Evolutionary conservation across 2,797 vertebrate species (phyloP), one percentile per base, ranked within the genome.

Genomic region (Cyprinodon diabolis): DNA sequence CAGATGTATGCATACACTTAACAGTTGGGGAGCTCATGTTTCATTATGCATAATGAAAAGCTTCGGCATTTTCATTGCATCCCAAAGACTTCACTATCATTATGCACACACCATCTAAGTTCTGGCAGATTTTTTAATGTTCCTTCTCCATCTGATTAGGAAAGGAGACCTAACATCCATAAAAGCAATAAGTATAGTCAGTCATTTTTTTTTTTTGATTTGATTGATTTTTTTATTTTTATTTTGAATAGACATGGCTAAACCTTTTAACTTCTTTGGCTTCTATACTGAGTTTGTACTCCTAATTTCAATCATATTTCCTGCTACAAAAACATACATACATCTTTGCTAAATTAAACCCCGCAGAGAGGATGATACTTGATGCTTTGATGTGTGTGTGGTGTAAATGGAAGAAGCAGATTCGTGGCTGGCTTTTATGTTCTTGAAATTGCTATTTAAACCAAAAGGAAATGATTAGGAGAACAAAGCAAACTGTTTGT

Each of bases 391-490:
- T 56, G 52, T 40, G 40, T n/a, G 55, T 8, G 21, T 23, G 6
- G 37, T 23, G 4, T n/a, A 68, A 40, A 14, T 25, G 37, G 55
- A 3, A 25, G n/a, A 5, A 25, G 54, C 40, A 25, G n/a, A 25
- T 69, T 23, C 45, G 40, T 25, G 54, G 40, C 56, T 6, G 25
- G n/a, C 15, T 0, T 19, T 69, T 25, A 69, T 56, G 51, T 43
- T 69, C 21, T 23, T 55, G 4, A 56, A 56, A 69, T 56, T 45
- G 68, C 68, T 43, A 17, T 56, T 25, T 23, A 57, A 47, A 17
- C 68, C 68, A 45, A 40, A n/a, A 57, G 68, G 68, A 69, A 57
- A 45, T 17, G 14, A 69, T 23, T 17, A 23, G 62, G 35, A 40
- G 21, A 56, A 56, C 52, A 21, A 45, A 56, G 23, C 37, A 45